Conservation (phyloP, 2,888 invertebrate species). For the Tridacna crocea region DNA sequence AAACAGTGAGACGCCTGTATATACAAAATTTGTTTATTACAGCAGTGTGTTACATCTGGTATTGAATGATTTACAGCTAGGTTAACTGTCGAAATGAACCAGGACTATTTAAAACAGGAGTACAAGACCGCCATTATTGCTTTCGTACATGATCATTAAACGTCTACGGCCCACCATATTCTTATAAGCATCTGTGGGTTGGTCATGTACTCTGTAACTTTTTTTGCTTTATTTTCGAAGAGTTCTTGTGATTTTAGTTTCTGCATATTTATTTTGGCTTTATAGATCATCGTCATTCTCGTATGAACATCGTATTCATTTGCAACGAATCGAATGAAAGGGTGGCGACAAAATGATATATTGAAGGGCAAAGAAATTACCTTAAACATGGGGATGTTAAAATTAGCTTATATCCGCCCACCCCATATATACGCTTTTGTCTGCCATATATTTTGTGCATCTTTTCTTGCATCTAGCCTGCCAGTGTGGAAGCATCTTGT, state of each 20-base stretch:
- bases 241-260: no score
- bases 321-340: no score
- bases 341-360: no score
- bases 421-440: neutral
- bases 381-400: no score
- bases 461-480: conserved; percentile 2
- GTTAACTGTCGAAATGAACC: conserved; percentile 18
- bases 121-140: conserved; percentile 13
- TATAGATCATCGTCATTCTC: no score
- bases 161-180: neutral
- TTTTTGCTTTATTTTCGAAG: no score
- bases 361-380: no score
- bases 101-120: neutral
- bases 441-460: neutral
- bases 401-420: neutral
- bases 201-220: no score
- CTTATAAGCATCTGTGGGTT: no score
- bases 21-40: conserved; percentile 25
- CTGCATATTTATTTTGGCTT: no score
- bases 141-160: neutral
- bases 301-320: no score
- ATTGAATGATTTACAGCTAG: conserved; percentile 4
- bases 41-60: conserved; percentile 26
- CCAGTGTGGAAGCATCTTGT: neutral
- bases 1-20: conserved; percentile 31